Conservation (phyloP, 2,113 vertebrate genomes). For the Capreolus pygargus region DNA sequence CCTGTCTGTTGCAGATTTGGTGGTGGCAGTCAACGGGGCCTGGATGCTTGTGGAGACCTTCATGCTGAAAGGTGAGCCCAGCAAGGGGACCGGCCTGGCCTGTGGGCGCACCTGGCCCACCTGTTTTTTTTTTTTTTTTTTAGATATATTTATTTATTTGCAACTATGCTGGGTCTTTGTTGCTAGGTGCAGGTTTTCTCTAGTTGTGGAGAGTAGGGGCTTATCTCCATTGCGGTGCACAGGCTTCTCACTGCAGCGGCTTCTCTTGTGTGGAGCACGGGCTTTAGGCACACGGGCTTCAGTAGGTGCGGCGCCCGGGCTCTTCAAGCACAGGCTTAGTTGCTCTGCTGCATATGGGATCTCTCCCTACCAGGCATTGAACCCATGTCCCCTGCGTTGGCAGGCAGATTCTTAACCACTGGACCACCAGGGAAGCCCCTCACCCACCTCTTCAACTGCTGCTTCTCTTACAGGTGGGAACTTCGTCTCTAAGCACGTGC, state of each 20-base stretch:
- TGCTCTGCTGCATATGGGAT: not conserved
- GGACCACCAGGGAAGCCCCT: not conserved
- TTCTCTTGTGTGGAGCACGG: not conserved
- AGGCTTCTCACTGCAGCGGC: not conserved
- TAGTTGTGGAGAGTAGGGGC: not conserved
- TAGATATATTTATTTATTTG: not conserved
- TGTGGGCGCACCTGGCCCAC: accelerated
- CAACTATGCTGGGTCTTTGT: not conserved
- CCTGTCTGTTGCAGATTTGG: constrained; percentile 84
- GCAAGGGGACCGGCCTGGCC: accelerated
- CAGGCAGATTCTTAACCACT: not conserved
- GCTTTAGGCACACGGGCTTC: not conserved
- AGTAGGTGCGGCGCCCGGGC: not conserved
- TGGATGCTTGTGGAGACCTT: constrained; percentile 98
- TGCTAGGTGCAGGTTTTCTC: not conserved
- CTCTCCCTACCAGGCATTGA: not conserved
- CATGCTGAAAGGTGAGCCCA: constrained; percentile 88
- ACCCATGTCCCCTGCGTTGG: not conserved
- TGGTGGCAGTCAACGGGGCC: constrained; percentile 95
- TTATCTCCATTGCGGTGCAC: accelerated
- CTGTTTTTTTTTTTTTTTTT: not conserved
- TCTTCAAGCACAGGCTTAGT: accelerated
- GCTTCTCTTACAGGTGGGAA: constrained; percentile 84
- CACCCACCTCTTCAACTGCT: not conserved
- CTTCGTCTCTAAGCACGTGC: constrained; percentile 90